Evolutionary conservation across 2,797 vertebrate genomes (phyloP), one percentile per base, ranked within the genome.

Genomic region (Hybognathus amarus): DNA sequence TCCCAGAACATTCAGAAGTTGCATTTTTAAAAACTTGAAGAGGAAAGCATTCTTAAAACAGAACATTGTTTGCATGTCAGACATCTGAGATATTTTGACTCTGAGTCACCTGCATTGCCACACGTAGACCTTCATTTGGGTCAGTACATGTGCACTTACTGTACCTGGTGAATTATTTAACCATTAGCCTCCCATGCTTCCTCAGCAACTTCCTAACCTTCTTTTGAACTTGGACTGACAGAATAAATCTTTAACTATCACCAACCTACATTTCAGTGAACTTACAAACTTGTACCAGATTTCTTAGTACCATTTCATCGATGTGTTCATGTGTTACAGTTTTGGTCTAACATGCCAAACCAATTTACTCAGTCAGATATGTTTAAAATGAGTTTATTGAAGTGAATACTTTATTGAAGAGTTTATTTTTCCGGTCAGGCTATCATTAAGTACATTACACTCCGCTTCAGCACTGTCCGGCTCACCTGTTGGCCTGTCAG

Each of bases 121-220:
- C 79, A 80, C 52, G 30, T 80, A 68, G 84, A 69, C 63, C 15
- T 82, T 76, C 63, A 85, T 71, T 54, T 83, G 69, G 38, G 22
- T 64, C 63, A 56, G 77, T 79, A 63, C 81, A 69, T 45, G 79
- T 36, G 83, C 77, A 77, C 88, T 88, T 88, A 30, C 1, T 30
- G 30, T 30, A 84, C 77, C 52, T 84, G 66, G 76, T 88, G 82
- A 88, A 89, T 88, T 78, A 88, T 87, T 88, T 61, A 89, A 83
- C 71, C 75, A 85, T 68, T 47, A 33, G 30, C 30, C 30, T 33
- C 30, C 71, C 76, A 30, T 71, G 76, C 84, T 80, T 84, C 24
- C 69, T 85, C 71, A 66, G 77, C 86, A 80, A 63, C 63, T 85
- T 85, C 63, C 75, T 80, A 77, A 73, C 76, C 36, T 38, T 74